Conservation (phyloP, 2,888 invertebrate species). For the Acanthosepion esculentum region DNA sequence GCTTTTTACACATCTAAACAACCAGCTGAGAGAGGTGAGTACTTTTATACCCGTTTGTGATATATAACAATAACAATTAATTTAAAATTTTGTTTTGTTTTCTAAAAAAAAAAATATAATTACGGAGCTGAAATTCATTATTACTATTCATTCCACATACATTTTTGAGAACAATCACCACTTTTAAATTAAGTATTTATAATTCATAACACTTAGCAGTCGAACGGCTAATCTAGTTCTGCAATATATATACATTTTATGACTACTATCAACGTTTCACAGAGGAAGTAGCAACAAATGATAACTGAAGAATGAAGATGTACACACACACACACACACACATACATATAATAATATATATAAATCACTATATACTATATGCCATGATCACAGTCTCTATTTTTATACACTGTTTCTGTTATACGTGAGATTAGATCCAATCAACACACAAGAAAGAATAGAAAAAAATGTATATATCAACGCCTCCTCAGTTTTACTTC, state of each 20-base stretch:
- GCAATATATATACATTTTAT: too few species aligned
- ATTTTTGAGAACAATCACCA: background rate
- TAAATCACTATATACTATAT: too few species aligned
- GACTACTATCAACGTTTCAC: background rate
- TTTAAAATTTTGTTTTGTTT: background rate
- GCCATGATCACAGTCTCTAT: too few species aligned
- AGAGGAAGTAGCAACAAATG: background rate
- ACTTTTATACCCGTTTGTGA: background rate
- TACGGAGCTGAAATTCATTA: too few species aligned
- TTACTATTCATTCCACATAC: too few species aligned
- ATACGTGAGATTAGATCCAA: background rate
- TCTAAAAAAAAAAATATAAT: too few species aligned
- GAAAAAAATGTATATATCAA: background rate
- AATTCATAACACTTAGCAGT: background rate
- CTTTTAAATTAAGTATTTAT: background rate
- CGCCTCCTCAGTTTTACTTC: background rate
- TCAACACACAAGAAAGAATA: background rate
- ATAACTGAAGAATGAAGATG: background rate
- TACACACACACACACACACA: background rate
- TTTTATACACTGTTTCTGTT: too few species aligned
- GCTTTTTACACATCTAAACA: background rate
- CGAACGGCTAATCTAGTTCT: too few species aligned
- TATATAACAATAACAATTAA: background rate
- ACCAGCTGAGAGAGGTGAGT: slow-evolving; percentile 42
- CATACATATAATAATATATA: background rate